Evolutionary conservation across 2,797 vertebrate genomes (phyloP).

Genomic region (Todus mexicanus): DNA sequence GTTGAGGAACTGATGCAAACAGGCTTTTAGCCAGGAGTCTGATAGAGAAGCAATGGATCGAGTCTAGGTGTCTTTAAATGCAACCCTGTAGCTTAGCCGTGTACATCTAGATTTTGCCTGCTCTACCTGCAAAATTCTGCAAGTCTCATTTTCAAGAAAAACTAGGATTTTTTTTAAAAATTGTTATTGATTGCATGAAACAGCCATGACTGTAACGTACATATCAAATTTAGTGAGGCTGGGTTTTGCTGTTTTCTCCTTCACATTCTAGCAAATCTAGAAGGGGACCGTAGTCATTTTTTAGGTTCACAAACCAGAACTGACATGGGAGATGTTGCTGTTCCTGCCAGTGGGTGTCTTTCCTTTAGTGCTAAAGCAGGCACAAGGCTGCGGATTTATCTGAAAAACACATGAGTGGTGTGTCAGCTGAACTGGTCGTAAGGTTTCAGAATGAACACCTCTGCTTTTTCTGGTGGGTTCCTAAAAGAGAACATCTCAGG

Average conservation of each 20-base stretch:
- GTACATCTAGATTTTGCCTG: background rate
- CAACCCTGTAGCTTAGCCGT: background rate
- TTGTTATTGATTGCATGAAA: background rate
- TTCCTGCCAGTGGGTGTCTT: background rate
- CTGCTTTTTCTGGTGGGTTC: slow-evolving; percentile 3
- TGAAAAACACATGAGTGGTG: background rate
- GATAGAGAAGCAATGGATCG: background rate
- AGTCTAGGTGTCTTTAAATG: background rate
- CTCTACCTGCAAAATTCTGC: background rate
- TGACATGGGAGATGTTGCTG: background rate
- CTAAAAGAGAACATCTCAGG: slow-evolving; percentile 28
- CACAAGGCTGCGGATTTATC: background rate
- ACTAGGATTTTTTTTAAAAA: background rate
- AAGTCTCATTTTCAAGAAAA: background rate
- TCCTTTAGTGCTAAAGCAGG: background rate
- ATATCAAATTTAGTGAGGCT: background rate
- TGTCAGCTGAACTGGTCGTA: background rate
- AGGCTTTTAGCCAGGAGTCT: background rate
- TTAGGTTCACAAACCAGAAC: background rate
- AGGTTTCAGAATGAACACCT: slow-evolving; percentile 7
- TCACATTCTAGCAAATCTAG: background rate
- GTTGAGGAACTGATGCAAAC: background rate
- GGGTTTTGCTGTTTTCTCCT: background rate
- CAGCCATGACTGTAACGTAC: background rate
- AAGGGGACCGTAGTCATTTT: background rate